A percentile compares a stretch with the other conserved stretches of the same genome.
Conservation (phyloP, 1,140 invertebrate genomes). For the Heterodera schachtii region DNA sequence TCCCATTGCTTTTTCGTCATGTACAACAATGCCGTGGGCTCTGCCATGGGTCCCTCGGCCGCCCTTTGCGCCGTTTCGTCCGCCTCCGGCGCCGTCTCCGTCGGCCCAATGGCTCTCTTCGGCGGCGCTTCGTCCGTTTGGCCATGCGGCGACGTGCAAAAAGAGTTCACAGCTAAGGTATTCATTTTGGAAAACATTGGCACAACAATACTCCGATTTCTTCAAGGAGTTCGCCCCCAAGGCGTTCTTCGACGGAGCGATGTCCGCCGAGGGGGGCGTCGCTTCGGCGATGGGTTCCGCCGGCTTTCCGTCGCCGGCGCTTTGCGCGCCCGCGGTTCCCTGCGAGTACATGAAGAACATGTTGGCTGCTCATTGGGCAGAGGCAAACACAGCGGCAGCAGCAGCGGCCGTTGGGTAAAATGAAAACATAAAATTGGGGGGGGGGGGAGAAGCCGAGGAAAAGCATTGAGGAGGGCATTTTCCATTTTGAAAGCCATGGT, state of each 20-base stretch:
- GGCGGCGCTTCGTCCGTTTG: background rate
- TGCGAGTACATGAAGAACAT: slow-evolving; percentile 45
- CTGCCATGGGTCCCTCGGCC: background rate
- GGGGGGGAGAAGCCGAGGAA: too few species aligned
- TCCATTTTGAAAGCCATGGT: too few species aligned
- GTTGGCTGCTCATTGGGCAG: slow-evolving; percentile 39
- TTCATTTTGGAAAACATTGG: background rate
- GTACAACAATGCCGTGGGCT: background rate
- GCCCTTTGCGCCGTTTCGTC: background rate
- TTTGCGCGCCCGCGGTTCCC: slow-evolving; percentile 20
- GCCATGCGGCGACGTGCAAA: background rate
- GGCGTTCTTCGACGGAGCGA: slow-evolving; percentile 4
- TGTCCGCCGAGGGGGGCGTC: background rate
- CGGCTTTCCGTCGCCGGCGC: background rate
- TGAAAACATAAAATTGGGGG: background rate
- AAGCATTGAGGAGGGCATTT: too few species aligned
- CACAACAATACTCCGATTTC: background rate
- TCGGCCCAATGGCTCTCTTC: background rate
- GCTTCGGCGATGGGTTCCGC: background rate
- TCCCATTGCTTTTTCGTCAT: background rate
- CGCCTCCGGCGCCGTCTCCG: background rate
- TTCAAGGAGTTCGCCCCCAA: slow-evolving; percentile 4
- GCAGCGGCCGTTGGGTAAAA: slow-evolving; percentile 16
- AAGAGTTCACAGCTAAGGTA: background rate
- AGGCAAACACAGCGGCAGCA: slow-evolving; percentile 15